A percentile compares a stretch with the other conserved stretches of the same genome.
Evolutionary conservation across 2,888 invertebrate species (phyloP).

Genomic region (Geophilus truncorum): DNA sequence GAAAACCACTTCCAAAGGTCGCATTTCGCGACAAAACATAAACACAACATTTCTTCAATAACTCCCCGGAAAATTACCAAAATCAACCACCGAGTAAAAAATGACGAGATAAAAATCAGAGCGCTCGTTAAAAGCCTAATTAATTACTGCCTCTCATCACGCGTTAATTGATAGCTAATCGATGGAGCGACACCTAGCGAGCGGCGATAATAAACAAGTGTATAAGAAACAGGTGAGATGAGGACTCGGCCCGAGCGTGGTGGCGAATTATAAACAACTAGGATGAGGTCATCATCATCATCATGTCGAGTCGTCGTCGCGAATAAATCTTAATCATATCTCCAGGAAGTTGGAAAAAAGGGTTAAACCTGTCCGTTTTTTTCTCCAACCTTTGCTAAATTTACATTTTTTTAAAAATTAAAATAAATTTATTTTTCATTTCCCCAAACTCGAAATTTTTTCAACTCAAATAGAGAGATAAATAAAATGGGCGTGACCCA

Average conservation of each 20-base stretch:
- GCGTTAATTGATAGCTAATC: neutral
- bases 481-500: conserved; percentile 19
- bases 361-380: neutral
- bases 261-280: conserved; percentile 2
- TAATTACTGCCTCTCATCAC: neutral
- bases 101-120: neutral
- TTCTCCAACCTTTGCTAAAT: neutral
- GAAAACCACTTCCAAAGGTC: neutral
- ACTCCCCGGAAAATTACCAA: neutral
- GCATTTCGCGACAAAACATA: no score
- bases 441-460: no score
- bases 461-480: neutral
- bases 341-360: conserved; percentile 1
- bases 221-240: neutral
- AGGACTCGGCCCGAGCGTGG: neutral
- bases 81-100: neutral
- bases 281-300: conserved; percentile 17
- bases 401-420: neutral
- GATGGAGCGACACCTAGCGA: neutral
- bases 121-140: neutral
- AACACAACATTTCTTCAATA: no score
- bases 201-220: neutral
- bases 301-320: neutral
- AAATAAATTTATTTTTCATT: neutral
- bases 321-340: conserved; percentile 5